These are phyloP conservation scores for Saccostrea echinata DNA, from an alignment of 1,140 invertebrate species.

Conservation along the genomic window DNA sequence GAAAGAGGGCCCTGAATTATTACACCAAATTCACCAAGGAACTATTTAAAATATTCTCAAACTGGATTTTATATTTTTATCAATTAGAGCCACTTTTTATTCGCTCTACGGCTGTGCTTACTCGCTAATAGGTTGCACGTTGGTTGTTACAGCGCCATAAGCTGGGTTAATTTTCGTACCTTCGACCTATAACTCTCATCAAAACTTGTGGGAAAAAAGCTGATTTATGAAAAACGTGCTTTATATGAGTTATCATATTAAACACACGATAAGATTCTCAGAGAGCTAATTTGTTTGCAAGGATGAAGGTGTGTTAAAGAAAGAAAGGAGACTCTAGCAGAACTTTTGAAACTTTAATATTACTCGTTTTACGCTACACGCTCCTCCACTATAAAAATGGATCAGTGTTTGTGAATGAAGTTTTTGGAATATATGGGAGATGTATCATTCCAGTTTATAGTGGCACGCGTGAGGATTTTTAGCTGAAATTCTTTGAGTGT, in stretches of 20 bases:
- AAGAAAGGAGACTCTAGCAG: background rate
- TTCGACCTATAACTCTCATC: constrained; percentile 30
- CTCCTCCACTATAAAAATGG: constrained; percentile 1
- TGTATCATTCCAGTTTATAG: constrained; percentile 20
- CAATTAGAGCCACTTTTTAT: constrained; percentile 15
- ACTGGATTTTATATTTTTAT: background rate
- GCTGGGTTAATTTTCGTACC: constrained; percentile 10
- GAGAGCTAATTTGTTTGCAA: background rate
- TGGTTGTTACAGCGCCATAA: background rate
- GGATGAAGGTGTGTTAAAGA: background rate
- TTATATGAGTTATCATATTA: constrained; percentile 5
- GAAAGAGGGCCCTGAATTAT: background rate
- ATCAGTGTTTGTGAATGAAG: constrained; percentile 4
- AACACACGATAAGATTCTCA: constrained; percentile 1
- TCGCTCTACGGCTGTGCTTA: background rate
- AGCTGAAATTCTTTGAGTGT: background rate
- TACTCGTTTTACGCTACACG: background rate
- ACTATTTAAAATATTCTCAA: background rate
- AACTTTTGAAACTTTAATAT: background rate
- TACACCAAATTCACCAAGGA: background rate
- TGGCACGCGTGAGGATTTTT: constrained; percentile 10
- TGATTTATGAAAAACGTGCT: constrained; percentile 25
- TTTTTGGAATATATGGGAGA: constrained; percentile 6
- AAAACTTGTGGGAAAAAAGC: background rate
- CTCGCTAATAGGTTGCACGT: background rate